A percentile compares a stretch with the other conserved stretches of the same genome.
Conservation (phyloP, 2,888 invertebrate species). For the Meghimatium bilineatum region DNA sequence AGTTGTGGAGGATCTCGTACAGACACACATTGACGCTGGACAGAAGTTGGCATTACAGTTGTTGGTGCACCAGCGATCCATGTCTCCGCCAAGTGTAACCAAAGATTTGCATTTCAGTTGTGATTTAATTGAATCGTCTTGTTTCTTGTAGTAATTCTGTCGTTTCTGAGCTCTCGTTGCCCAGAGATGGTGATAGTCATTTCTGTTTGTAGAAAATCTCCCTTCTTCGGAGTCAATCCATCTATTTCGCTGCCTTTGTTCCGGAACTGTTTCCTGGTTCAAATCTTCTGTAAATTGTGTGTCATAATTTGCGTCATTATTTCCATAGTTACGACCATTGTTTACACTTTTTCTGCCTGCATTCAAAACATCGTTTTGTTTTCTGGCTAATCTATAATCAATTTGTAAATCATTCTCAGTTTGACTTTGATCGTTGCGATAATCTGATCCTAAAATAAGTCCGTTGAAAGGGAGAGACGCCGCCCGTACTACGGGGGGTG, state of each 20-base stretch:
- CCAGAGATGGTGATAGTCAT: conserved; percentile 25
- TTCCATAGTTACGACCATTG: background rate
- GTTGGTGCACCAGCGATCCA: conserved; percentile 70
- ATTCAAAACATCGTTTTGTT: background rate
- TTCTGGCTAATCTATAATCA: background rate
- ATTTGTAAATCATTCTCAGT: background rate
- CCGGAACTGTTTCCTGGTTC: background rate
- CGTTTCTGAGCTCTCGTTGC: background rate
- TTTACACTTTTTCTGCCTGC: background rate
- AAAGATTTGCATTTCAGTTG: conserved; percentile 60
- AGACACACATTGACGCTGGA: conserved; percentile 57
- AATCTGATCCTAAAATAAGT: conserved; percentile 20
- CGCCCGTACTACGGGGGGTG: background rate
- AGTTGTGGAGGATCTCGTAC: conserved; percentile 21
- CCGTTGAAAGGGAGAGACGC: conserved; percentile 16
- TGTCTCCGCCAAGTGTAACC: conserved; percentile 62
- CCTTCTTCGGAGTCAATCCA: background rate
- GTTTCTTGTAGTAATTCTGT: conserved; percentile 27
- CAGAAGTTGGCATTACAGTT: conserved; percentile 68
- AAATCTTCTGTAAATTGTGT: background rate
- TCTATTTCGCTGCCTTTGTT: background rate
- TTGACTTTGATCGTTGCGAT: background rate
- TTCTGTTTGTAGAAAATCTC: background rate
- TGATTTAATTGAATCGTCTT: background rate
- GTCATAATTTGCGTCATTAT: background rate